Evolutionary conservation across 2,113 vertebrate species (phyloP).

Genomic region (Meles meles): DNA sequence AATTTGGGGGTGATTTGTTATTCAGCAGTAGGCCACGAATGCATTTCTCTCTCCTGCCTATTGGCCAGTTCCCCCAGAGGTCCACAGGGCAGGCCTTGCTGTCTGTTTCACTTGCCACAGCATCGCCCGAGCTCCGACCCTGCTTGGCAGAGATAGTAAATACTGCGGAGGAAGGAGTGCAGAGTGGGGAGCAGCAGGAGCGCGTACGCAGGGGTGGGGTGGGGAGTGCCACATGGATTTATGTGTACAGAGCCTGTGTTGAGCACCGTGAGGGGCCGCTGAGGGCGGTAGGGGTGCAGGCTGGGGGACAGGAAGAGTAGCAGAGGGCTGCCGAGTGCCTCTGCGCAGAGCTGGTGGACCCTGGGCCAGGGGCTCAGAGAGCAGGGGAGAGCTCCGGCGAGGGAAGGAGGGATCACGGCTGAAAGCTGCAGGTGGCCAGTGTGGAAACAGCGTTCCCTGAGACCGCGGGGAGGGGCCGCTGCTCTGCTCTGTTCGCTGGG

Average conservation of each 20-base stretch:
- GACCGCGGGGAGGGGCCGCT: background rate
- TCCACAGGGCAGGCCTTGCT: background rate
- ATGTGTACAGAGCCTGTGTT: background rate
- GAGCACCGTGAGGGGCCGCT: background rate
- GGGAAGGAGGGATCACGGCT: rapidly evolving
- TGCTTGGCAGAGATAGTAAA: too few relatives aligned
- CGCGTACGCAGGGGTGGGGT: background rate
- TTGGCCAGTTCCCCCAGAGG: background rate
- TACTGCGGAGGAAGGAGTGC: too few relatives aligned
- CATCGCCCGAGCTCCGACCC: background rate
- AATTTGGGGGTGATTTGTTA: background rate
- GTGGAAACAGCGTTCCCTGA: background rate
- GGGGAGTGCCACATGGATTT: background rate
- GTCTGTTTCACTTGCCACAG: background rate
- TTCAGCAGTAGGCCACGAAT: background rate
- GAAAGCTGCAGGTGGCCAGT: background rate
- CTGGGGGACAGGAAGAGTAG: background rate
- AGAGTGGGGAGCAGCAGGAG: background rate
- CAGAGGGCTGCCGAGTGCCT: background rate
- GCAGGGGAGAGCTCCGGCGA: rapidly evolving
- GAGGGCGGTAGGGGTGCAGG: background rate
- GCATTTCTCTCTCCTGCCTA: background rate
- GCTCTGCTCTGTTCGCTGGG: background rate
- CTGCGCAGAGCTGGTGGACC: background rate
- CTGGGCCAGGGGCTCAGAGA: background rate